Conservation (phyloP, 2,888 invertebrate species). For the Odontomyia ornata region DNA sequence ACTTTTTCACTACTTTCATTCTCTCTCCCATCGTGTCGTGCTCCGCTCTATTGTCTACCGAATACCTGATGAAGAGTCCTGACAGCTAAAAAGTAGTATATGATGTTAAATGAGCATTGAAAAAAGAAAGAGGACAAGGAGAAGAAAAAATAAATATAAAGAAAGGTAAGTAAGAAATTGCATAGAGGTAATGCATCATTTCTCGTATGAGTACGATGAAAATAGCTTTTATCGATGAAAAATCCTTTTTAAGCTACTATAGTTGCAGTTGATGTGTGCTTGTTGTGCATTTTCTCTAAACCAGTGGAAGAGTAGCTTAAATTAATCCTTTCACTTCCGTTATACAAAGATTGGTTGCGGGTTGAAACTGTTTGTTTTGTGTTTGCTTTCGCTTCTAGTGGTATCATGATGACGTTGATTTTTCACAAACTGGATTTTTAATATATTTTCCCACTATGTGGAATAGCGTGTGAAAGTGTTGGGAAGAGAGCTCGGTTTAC, state of each 20-base stretch:
- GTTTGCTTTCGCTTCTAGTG: too few species aligned
- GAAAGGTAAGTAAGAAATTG: constrained; percentile 6
- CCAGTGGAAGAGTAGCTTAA: not conserved
- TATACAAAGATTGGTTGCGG: not conserved
- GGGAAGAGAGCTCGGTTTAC: too few species aligned
- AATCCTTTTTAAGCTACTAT: constrained; percentile 24
- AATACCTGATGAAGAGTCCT: not conserved
- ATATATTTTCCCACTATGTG: not conserved
- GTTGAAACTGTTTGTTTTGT: too few species aligned
- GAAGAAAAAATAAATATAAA: too few species aligned
- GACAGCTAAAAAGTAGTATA: not conserved
- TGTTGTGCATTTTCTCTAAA: not conserved
- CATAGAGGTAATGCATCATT: constrained; percentile 41
- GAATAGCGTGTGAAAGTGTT: not conserved
- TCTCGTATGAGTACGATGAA: constrained; percentile 36
- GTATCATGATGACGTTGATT: not conserved
- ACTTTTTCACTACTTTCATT: not conserved
- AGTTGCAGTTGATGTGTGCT: not conserved
- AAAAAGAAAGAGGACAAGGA: too few species aligned
- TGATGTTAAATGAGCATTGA: not conserved
- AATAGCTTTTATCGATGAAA: constrained; percentile 40
- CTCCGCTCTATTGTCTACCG: not conserved
- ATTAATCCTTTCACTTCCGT: not conserved
- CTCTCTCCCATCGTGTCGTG: not conserved
- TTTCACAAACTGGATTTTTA: not conserved